Conservation (phyloP, 30 jellyfish, hydroid and myxozoan species). For the Nemopilema nomurai region DNA sequence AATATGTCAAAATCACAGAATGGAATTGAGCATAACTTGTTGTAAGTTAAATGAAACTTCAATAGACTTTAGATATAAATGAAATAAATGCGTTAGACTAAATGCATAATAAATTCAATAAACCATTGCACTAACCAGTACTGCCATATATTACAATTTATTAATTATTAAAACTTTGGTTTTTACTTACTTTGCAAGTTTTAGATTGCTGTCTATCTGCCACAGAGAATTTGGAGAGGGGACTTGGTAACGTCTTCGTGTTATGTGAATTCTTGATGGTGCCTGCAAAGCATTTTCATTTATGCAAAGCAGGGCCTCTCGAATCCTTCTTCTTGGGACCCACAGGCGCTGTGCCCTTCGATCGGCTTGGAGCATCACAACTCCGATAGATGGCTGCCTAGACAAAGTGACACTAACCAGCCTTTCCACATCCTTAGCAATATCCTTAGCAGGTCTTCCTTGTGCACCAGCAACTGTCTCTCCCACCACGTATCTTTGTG, state of each 20-base stretch:
- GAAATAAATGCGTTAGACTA: background rate
- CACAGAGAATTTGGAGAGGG: conserved; percentile 67
- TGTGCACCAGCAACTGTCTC: too few species aligned
- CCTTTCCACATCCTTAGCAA: background rate
- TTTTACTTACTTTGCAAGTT: background rate
- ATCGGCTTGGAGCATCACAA: conserved; percentile 25
- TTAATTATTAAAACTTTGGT: background rate
- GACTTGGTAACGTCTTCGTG: conserved; percentile 41
- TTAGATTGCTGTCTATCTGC: conserved; percentile 65
- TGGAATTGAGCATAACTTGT: background rate
- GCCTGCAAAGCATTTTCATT: conserved; percentile 2
- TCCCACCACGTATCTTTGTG: background rate
- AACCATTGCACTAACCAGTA: background rate
- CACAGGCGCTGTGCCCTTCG: conserved; percentile 2
- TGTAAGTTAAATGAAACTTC: background rate
- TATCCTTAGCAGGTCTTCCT: too few species aligned
- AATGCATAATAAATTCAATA: background rate
- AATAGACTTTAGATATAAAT: background rate
- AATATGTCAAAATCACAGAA: background rate
- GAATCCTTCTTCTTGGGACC: conserved; percentile 9
- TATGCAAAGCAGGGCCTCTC: conserved; percentile 12
- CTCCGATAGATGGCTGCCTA: conserved; percentile 16
- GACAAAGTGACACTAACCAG: background rate
- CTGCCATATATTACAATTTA: background rate
- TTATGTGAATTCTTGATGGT: background rate